A percentile compares a stretch with the other conserved stretches of the same genome.
Conservation (phyloP, 2,888 invertebrate genomes). For the Kuschelorhynchus macadamiae region DNA sequence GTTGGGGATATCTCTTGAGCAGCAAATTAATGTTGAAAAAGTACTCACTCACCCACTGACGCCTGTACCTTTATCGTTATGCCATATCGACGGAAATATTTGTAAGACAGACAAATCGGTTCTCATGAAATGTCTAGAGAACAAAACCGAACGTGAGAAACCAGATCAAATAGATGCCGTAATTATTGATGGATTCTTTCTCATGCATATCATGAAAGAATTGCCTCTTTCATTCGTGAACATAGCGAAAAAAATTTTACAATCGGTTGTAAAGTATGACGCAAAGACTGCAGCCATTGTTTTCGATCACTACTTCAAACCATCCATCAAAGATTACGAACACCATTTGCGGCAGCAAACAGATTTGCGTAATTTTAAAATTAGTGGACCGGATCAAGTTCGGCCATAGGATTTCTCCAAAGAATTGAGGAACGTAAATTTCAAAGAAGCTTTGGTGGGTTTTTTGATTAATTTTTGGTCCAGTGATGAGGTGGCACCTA, state of each 20-base stretch:
- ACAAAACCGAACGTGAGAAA: conserved; percentile 36
- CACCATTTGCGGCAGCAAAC: conserved; percentile 46
- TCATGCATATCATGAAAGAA: conserved; percentile 33
- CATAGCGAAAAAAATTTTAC: conserved; percentile 54
- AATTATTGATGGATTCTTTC: conserved; percentile 52
- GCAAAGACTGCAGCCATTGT: conserved; percentile 43
- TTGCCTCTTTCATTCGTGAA: conserved; percentile 51
- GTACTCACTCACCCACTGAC: conserved; percentile 37
- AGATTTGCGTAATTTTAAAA: conserved; percentile 33
- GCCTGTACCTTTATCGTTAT: conserved; percentile 51
- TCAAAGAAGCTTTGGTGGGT: conserved; percentile 55
- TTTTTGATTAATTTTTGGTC: conserved; percentile 58
- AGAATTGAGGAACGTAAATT: conserved; percentile 43
- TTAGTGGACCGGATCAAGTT: background rate
- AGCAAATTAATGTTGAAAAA: conserved; percentile 41
- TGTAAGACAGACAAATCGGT: conserved; percentile 54
- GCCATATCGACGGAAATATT: conserved; percentile 53
- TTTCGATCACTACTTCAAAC: conserved; percentile 53
- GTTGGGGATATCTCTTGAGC: conserved; percentile 42
- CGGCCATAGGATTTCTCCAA: conserved; percentile 41
- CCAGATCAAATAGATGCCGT: conserved; percentile 31
- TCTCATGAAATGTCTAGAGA: conserved; percentile 50
- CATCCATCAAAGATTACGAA: conserved; percentile 56
- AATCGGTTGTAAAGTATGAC: conserved; percentile 45
- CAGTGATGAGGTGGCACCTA: conserved; percentile 41